Evolutionary conservation across 2,888 invertebrate species (phyloP).

Genomic region (Hirtodrosophila trivittata): DNA sequence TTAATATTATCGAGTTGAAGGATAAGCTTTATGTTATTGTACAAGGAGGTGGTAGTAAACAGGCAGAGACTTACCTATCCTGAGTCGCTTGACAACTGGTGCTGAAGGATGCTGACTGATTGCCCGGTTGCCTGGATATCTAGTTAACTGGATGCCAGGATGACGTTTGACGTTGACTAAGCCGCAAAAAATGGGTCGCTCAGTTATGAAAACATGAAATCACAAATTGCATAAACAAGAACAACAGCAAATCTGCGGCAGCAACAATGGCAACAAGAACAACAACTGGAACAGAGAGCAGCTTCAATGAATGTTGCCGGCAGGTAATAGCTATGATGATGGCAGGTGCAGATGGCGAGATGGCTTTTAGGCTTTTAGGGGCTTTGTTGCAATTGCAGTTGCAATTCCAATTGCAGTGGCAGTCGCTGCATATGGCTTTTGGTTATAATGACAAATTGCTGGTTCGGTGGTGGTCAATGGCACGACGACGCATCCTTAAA

Average conservation of each 20-base stretch:
- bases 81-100: slow-evolving; percentile 35
- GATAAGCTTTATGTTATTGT: slow-evolving; percentile 3
- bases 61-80: slow-evolving; percentile 38
- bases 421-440: slow-evolving; percentile 46
- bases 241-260: slow-evolving; percentile 25
- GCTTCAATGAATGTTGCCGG: slow-evolving; percentile 37
- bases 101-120: slow-evolving; percentile 32
- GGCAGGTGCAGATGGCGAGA: slow-evolving; percentile 35
- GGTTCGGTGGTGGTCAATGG: slow-evolving; percentile 74
- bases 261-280: slow-evolving; percentile 31
- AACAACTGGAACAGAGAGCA: slow-evolving; percentile 12
- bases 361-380: slow-evolving; percentile 27
- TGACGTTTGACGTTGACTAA: slow-evolving; percentile 43
- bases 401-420: slow-evolving; percentile 23
- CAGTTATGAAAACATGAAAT: slow-evolving; percentile 62
- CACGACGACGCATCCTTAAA: slow-evolving; percentile 59
- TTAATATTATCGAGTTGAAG: background rate
- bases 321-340: slow-evolving; percentile 37
- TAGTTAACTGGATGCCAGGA: background rate
- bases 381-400: slow-evolving; percentile 36
- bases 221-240: slow-evolving; percentile 44
- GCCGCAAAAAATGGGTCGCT: slow-evolving; percentile 36
- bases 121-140: background rate
- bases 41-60: too few species aligned
- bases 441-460: slow-evolving; percentile 62